Percentiles rank a stretch among this genome's conserved stretches.
These are phyloP conservation scores for Oryzias celebensis DNA, from an alignment of 2,113 vertebrate genomes.

Conservation along the genomic window DNA sequence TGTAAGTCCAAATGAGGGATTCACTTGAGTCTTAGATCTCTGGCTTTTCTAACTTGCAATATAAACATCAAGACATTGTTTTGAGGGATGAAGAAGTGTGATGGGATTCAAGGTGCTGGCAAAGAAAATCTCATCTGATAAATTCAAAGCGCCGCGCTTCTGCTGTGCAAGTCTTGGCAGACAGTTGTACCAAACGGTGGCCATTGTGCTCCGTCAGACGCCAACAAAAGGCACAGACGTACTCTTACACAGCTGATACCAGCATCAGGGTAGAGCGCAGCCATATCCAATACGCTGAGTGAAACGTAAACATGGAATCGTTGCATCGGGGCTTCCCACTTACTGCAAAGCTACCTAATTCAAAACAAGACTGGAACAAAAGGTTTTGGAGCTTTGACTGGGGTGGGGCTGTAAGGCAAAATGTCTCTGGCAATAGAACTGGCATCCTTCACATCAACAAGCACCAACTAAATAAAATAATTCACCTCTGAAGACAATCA, in stretches of 20 bases:
- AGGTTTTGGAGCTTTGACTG: conserved; percentile 30
- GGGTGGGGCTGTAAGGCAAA: conserved; percentile 30
- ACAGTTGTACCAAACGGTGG: neutral
- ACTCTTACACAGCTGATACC: conserved; percentile 60
- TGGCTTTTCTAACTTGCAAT: conserved; percentile 50
- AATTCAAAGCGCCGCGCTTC: conserved; percentile 39
- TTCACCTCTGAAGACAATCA: no score
- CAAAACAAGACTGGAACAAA: conserved; percentile 52
- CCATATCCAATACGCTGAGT: conserved; percentile 72
- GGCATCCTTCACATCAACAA: conserved; percentile 17
- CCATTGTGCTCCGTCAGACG: conserved; percentile 5
- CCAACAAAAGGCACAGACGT: conserved; percentile 14
- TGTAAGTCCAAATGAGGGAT: no score
- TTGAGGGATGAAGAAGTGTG: neutral
- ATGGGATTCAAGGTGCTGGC: conserved; percentile 4
- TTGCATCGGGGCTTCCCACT: conserved; percentile 62
- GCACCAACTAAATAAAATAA: conserved; percentile 37
- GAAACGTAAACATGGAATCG: conserved; percentile 70
- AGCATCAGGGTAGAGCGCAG: conserved; percentile 68
- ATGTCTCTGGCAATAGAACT: conserved; percentile 14
- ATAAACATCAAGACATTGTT: conserved; percentile 32
- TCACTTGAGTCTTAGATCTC: conserved; percentile 21
- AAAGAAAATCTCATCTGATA: conserved; percentile 57
- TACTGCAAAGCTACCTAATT: conserved; percentile 47
- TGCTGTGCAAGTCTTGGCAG: conserved; percentile 24